Base-by-base conservation (phyloP, 2,888 invertebrate genomes). In the Troides oblongomaculatus region DNA sequence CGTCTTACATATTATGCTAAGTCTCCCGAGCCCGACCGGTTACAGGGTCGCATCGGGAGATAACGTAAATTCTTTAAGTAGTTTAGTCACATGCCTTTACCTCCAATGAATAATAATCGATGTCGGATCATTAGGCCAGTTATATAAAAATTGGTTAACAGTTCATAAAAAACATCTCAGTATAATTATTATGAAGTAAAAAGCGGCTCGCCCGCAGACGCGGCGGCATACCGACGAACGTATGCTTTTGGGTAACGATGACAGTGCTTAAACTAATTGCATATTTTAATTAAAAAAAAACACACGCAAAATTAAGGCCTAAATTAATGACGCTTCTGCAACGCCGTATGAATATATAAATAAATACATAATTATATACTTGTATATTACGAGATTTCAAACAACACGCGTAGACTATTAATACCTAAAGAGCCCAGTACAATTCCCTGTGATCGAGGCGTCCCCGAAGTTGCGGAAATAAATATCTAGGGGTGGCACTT, bases 1-100 rank as follows among this genome's bases (percentile, higher is more conserved):
- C 79, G 85, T 77, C 90, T 90, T 90, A 90, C 86, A 83, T 90
- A 91, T 91, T 91, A 91, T 90, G 92, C 91, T 81, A 84, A 85
- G 83, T 85, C 85, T 81, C 39, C 81, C 84, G 85, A 84, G 79
- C 30, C 65, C 70, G 66, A 65, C 73, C 58, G 58, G 65, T 57
- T 61, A 25, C 39, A 7, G 3, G 62, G 23, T 58, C 23, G 60
- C 36, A 43, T 59, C 66, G 63, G 50, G 58, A 60, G 59, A 67
- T 72, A 71, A 71, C 69, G 66, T 71, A 71, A 72, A 72, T 67
- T 66, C 58, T 72, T 74, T 73, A 75, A 75, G 74, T 72, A 77
- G 76, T 77, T 76, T 68, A 72, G 66, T 71, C 69, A 74, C 72
- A 68, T 73, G 74, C 72, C 73, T 69, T 72, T 68, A 63, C 62